Base-by-base conservation (phyloP, 2,113 vertebrate species). In the Psilopsiagon aurifrons region DNA sequence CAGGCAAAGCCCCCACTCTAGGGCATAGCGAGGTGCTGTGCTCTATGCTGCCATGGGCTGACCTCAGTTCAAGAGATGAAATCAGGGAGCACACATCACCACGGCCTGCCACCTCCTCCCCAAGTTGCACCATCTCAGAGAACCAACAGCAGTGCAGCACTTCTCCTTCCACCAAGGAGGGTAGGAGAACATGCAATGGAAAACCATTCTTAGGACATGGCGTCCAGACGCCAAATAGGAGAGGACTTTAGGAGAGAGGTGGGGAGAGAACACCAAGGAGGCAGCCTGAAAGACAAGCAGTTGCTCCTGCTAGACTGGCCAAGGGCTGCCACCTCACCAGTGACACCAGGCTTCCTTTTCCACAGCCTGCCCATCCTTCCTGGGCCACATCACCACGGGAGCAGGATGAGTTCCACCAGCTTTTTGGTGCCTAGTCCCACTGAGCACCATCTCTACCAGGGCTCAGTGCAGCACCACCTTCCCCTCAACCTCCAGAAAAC, bases 261-360 rank as follows among this genome's bases (percentile, higher is more conserved):
- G 13, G 31, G 9, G 19, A 20, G 54, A 71, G 17, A 22, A 44
- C 59, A 44, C 5, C 33, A 44, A 90, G 49, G 8, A 63, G 11
- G 11, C 18, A 70, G 19, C 54, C 29, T 0, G 0, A 77, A 86
- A 59, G 7, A 14, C 0, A 3, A 28, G 22, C 0, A 0, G 7
- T 33, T 86, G 24, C 6, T 49, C 9, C 83, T 7, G 0, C 11
- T 55, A 46, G n/a, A 41, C 27, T 64, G 47, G 12, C 12, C 22
- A 78, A 29, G 23, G 20, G 3, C 13, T 82, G 35, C 24, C 43
- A 64, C 23, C 28, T 29, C 62, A 63, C 35, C 29, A 66, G 17
- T 31, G 68, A 81, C 10, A n/a, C 6, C 3, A 52, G 15, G 4
- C 16, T 7, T 49, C 28, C 51, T 9, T 19, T 88, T 74, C 37